These are phyloP conservation scores for Phylloscopus collybita DNA, from an alignment of 2,797 vertebrate species.

Conservation along the genomic window DNA sequence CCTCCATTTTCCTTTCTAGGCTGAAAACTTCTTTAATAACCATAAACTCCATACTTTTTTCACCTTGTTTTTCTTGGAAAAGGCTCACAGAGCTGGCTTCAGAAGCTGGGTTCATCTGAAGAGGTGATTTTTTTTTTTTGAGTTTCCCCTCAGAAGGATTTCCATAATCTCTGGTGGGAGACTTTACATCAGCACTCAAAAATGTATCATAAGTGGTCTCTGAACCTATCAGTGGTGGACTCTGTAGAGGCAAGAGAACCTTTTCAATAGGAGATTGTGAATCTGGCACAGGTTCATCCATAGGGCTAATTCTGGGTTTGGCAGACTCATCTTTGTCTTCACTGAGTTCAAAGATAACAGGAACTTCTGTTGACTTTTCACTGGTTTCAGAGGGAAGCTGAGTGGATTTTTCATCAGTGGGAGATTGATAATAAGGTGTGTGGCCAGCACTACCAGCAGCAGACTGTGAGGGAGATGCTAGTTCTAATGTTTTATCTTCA, in stretches of 20 bases:
- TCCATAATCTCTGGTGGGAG: not conserved
- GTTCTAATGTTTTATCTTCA: slow-evolving; percentile 90
- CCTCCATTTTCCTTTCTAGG: slow-evolving; percentile 68
- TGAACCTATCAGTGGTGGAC: not conserved
- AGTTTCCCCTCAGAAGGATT: not conserved
- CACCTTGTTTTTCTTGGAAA: slow-evolving; percentile 65
- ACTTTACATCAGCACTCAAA: not conserved
- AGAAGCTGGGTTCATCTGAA: not conserved
- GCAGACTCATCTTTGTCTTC: not conserved
- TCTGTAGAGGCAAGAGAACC: not conserved
- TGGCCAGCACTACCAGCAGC: slow-evolving; percentile 86
- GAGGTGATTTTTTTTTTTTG: not conserved
- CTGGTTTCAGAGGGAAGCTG: not conserved
- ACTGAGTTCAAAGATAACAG: not conserved
- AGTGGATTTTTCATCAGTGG: slow-evolving; percentile 86
- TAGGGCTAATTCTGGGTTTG: slow-evolving; percentile 74
- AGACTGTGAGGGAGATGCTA: slow-evolving; percentile 87
- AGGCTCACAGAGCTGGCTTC: not conserved
- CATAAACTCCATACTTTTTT: not conserved
- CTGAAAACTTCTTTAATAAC: slow-evolving; percentile 26
- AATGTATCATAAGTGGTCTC: not conserved
- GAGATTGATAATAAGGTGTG: slow-evolving; percentile 94
- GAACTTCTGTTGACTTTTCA: not conserved
- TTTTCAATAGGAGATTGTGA: not conserved
- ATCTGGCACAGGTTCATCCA: slow-evolving; percentile 76